Evolutionary conservation across 1,140 invertebrate genomes (phyloP), one percentile per base, ranked within the genome.

Genomic region (Lepidurus packardi): DNA sequence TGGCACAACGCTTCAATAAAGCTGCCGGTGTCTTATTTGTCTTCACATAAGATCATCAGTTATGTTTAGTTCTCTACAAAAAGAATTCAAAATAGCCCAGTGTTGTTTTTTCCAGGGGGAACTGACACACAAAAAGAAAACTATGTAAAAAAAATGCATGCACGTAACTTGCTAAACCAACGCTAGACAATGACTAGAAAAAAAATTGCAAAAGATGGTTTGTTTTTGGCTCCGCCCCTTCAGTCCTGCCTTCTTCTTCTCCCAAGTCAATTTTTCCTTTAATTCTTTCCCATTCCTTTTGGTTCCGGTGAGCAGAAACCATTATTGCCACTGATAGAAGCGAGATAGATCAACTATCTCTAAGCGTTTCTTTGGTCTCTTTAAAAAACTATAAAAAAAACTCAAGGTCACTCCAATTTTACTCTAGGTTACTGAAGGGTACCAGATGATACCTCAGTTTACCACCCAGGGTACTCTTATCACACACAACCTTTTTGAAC

Each of bases 151-250:
- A 65, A 65, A 65, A 13, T 13, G 16, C 53, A 65, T 65, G 21
- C n/a, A 65, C 10, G 21, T 65, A 65, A 65, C 53, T 65, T 65
- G 16, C 53, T 11, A 65, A n/a, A 65, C 9, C 53, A 65, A 65
- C 9, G 53, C 53, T 65, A 16, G 4, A 65, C 53, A 65, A 65
- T 65, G 53, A 65, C 53, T 65, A 65, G 53, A 65, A 65, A 65
- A 65, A 65, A 65, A 65, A n/a, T n/a, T 65, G 53, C 53, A 21
- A 65, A 65, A 65, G 53, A 65, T 65, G 53, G 53, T 65, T 65
- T 65, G 53, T 65, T 65, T 65, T 65, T 65, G 53, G 53, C 53
- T 65, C 53, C 53, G 53, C 53, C 53, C 53, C 53, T 65, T 65
- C 21, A n/a, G 5, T 65, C 53, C 53, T 65, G 10, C n/a, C 7